Percentiles rank a stretch among this genome's conserved stretches.
Evolutionary conservation across 2,888 invertebrate genomes (phyloP).

Genomic region (Tinea pellionella): DNA sequence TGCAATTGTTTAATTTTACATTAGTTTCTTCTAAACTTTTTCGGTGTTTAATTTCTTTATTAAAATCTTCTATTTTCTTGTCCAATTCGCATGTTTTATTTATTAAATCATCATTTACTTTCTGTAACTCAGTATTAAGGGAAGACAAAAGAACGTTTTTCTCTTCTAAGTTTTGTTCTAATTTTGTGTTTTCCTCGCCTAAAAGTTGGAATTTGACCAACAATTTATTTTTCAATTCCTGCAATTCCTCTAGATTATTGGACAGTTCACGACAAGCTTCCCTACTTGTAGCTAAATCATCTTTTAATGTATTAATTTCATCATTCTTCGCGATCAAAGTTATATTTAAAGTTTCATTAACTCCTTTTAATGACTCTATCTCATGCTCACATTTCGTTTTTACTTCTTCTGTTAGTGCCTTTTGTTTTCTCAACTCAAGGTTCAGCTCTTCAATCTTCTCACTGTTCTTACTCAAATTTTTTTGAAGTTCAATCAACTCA

Average conservation of each 20-base stretch:
- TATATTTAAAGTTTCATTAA: not conserved
- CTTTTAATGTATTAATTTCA: not conserved
- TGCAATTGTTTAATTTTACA: not conserved
- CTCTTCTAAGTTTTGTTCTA: not conserved
- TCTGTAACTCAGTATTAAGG: too few species aligned
- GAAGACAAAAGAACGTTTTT: not conserved
- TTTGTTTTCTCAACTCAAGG: constrained; percentile 14
- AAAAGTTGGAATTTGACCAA: not conserved
- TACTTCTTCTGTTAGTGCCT: constrained; percentile 12
- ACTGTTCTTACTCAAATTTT: constrained; percentile 7
- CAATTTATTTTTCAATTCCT: not conserved
- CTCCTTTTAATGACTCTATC: constrained; percentile 18
- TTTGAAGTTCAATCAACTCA: constrained; percentile 15
- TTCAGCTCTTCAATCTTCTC: constrained; percentile 1
- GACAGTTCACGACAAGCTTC: not conserved
- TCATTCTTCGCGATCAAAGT: not conserved
- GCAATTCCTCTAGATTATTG: not conserved
- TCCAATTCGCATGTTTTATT: not conserved
- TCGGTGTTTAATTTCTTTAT: not conserved
- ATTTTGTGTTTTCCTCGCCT: not conserved
- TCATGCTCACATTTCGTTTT: constrained; percentile 23
- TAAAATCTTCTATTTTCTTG: not conserved
- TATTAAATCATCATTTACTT: too few species aligned
- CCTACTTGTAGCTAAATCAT: not conserved
- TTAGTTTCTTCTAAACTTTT: not conserved